Evolutionary conservation across 1,140 invertebrate genomes (phyloP).

Genomic region (Drosophila subobscura): DNA sequence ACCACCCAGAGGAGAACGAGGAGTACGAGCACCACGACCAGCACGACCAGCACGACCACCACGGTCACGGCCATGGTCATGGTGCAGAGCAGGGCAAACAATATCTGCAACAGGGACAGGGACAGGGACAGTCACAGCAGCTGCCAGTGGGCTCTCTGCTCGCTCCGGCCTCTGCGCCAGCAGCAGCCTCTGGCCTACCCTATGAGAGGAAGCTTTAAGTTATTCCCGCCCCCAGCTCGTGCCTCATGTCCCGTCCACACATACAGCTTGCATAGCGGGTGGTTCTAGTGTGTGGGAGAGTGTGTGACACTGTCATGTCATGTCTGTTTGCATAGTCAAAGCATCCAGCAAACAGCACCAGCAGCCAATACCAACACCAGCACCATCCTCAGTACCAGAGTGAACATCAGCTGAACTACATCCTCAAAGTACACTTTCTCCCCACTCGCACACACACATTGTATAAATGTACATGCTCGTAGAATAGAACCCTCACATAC

Average conservation of each 20-base stretch:
- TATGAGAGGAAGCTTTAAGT: slow-evolving; percentile 70
- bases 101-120: slow-evolving; percentile 43
- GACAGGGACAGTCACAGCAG: neutral
- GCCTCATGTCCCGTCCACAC: slow-evolving; percentile 22
- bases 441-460: slow-evolving; percentile 22
- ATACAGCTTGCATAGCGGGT: slow-evolving; percentile 47
- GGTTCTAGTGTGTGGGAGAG: slow-evolving; percentile 11
- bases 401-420: slow-evolving; percentile 26
- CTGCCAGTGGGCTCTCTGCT: slow-evolving; percentile 38
- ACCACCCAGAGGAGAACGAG: slow-evolving; percentile 70
- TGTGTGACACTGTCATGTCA: slow-evolving; percentile 19
- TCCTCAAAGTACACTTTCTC: slow-evolving; percentile 1
- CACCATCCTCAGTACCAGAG: slow-evolving; percentile 38
- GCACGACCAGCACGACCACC: slow-evolving; percentile 35
- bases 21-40: slow-evolving; percentile 44
- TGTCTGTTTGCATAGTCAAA: slow-evolving; percentile 51
- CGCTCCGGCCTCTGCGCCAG: slow-evolving; percentile 28
- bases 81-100: slow-evolving; percentile 41
- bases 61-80: slow-evolving; percentile 31
- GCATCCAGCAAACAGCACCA: neutral
- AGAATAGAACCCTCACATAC: slow-evolving; percentile 21
- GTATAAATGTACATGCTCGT: slow-evolving; percentile 29
- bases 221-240: slow-evolving; percentile 13
- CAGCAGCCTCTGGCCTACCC: slow-evolving; percentile 46
- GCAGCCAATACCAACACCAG: slow-evolving; percentile 19